phyloP scores from a whole-genome alignment of 2,113 vertebrate species.

The Leucopsar rothschildi region DNA sequence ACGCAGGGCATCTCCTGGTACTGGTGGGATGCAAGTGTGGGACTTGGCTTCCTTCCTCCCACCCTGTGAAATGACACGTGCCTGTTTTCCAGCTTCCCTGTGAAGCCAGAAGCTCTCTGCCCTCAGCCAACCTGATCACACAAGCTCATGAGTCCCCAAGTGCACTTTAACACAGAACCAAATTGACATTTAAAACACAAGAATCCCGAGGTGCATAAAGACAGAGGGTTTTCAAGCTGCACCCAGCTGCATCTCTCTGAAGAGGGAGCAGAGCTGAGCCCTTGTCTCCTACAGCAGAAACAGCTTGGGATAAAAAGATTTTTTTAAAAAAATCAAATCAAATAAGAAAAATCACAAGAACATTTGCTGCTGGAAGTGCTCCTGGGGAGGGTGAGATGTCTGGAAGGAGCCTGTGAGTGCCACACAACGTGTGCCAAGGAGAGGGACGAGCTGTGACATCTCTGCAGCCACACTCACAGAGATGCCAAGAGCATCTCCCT shows the following conservation, averaged over 20 bases:
- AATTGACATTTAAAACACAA: background rate
- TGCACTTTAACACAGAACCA: background rate
- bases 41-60: background rate
- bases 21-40: background rate
- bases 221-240: background rate
- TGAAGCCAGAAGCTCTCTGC: background rate
- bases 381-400: background rate
- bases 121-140: background rate
- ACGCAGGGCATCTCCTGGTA: background rate
- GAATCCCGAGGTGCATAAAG: background rate
- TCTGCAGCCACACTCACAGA: fast-evolving
- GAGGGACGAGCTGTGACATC: background rate
- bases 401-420: background rate
- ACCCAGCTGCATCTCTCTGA: background rate
- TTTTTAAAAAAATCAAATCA: background rate
- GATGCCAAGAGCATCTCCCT: background rate
- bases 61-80: background rate
- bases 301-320: background rate
- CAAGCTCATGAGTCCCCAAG: background rate
- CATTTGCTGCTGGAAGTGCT: conserved; percentile 40
- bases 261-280: background rate
- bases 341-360: background rate
- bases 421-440: background rate
- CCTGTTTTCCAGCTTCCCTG: background rate
- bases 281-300: background rate